phyloP scores from a whole-genome alignment of 2,113 vertebrate species.

The Myiopsitta monachus region DNA sequence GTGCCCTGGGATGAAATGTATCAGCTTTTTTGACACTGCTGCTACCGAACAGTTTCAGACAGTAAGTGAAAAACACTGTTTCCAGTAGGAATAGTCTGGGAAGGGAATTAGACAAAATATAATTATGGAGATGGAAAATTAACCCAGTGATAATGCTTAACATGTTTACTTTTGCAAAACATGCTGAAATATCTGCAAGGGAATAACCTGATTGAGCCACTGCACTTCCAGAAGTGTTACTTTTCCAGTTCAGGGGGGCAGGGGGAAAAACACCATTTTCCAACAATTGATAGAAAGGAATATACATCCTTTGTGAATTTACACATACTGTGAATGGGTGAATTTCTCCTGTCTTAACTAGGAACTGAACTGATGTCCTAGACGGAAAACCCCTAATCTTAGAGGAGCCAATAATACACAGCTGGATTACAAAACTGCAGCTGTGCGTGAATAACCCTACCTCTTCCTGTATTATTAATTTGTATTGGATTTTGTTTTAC shows the following conservation, averaged over 20 bases:
- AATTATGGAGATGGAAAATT: not conserved
- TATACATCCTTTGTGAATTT: not conserved
- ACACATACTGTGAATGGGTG: not conserved
- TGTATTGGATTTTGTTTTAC: not conserved
- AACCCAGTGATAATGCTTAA: not conserved
- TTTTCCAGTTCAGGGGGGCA: not conserved
- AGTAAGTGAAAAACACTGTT: not conserved
- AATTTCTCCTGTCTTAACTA: not conserved
- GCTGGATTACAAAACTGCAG: not conserved
- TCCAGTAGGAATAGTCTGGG: not conserved
- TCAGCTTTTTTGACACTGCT: not conserved
- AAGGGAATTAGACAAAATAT: not conserved
- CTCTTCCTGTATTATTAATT: not conserved
- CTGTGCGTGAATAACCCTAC: not conserved
- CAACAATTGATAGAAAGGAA: not conserved
- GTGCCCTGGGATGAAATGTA: not conserved
- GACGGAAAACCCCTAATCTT: not conserved
- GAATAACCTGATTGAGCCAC: not conserved
- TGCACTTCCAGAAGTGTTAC: not conserved
- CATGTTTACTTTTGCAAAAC: not conserved
- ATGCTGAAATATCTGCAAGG: not conserved
- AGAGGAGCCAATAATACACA: not conserved
- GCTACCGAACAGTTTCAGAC: not conserved
- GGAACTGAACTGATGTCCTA: not conserved
- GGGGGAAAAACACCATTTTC: not conserved